Conservation (phyloP, 2,113 vertebrate genomes). For the Corythaeola cristata region DNA sequence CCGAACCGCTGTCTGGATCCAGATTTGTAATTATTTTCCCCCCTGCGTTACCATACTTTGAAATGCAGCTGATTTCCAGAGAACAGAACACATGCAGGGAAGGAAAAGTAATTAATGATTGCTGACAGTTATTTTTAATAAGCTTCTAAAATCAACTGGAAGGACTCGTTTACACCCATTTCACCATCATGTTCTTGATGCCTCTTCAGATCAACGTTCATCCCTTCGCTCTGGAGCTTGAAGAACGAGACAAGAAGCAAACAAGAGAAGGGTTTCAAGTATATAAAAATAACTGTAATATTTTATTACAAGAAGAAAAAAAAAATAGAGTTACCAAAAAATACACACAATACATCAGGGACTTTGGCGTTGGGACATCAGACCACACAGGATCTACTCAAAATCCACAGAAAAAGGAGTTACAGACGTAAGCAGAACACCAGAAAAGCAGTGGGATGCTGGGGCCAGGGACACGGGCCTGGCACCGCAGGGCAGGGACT, state of each 20-base stretch:
- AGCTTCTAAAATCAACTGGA: background rate
- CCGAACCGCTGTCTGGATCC: background rate
- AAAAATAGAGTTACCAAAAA: background rate
- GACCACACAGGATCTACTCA: accelerated
- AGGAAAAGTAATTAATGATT: background rate
- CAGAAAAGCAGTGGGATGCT: accelerated
- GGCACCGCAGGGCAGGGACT: background rate
- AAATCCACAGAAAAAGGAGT: background rate
- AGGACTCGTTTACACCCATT: background rate
- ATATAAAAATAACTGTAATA: slow-evolving; percentile 7
- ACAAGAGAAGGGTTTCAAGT: background rate
- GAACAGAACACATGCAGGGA: background rate
- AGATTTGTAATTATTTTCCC: background rate
- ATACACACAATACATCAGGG: background rate
- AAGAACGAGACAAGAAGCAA: background rate
- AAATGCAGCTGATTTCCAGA: background rate
- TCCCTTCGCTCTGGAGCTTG: background rate
- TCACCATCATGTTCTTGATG: background rate
- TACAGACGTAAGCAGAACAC: accelerated
- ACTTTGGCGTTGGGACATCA: background rate
- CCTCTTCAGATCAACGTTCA: accelerated
- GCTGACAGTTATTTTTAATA: background rate
- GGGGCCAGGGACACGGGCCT: background rate
- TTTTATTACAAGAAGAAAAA: background rate
- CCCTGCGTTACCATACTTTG: background rate